Evolutionary conservation across 2,113 vertebrate genomes (phyloP).

Genomic region (Beaufortia kweichowensis): DNA sequence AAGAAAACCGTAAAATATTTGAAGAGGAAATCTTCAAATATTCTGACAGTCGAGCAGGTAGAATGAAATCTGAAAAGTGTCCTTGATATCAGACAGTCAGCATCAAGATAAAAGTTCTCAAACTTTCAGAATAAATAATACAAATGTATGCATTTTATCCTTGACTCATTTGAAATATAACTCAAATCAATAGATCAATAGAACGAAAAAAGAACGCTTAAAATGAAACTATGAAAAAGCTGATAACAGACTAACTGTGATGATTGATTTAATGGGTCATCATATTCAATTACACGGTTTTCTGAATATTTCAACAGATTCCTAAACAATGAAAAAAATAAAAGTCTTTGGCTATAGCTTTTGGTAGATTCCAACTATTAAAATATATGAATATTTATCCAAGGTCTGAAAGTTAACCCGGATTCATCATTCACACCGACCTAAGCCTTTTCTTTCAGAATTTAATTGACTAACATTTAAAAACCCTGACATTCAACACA

Average conservation of each 20-base stretch:
- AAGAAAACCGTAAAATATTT: slow-evolving; percentile 51
- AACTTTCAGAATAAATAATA: slow-evolving; percentile 55
- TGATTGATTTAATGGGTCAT: too few species aligned
- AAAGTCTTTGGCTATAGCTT: too few species aligned
- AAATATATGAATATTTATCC: background rate
- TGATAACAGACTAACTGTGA: too few species aligned
- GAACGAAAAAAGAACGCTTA: too few species aligned
- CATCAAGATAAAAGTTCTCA: slow-evolving; percentile 67
- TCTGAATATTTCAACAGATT: too few species aligned
- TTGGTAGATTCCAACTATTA: background rate
- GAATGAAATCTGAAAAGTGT: slow-evolving; percentile 65
- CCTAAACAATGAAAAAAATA: too few species aligned
- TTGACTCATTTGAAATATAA: slow-evolving; percentile 20
- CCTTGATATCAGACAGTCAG: slow-evolving; percentile 68
- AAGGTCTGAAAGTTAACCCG: background rate
- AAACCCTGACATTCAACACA: background rate
- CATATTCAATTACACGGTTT: too few species aligned
- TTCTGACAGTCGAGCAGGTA: slow-evolving; percentile 68
- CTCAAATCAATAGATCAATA: slow-evolving; percentile 60
- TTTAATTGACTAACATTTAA: background rate
- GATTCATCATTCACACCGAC: background rate
- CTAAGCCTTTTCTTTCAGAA: background rate
- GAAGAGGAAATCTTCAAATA: slow-evolving; percentile 64
- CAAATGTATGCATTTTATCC: slow-evolving; percentile 4
- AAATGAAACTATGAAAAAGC: too few species aligned